phyloP scores from a whole-genome alignment of 2,888 invertebrate genomes.

The Chymomyza amoena region DNA sequence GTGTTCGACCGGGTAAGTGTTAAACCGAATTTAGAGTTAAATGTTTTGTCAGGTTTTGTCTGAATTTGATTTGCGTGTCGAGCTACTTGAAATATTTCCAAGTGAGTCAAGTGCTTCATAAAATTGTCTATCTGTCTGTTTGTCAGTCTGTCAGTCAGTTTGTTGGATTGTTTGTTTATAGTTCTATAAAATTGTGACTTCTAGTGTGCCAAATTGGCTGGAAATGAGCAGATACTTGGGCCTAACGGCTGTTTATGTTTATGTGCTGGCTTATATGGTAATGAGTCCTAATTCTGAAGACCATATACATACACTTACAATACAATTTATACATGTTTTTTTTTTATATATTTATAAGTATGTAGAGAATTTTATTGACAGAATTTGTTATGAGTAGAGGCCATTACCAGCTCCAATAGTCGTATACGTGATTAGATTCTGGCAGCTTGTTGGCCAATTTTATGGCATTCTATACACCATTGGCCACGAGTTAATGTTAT shows the following conservation, averaged over 20 bases:
- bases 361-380: conserved; percentile 43
- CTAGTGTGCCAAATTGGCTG: conserved; percentile 9
- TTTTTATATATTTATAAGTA: conserved; percentile 2
- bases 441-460: conserved; percentile 9
- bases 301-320: no score
- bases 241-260: conserved; percentile 36
- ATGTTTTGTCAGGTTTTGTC: background rate
- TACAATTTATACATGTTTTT: conserved; percentile 47
- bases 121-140: background rate
- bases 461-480: conserved; percentile 14
- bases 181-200: background rate
- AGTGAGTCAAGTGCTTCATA: conserved; percentile 57
- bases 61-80: background rate
- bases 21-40: background rate
- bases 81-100: conserved; percentile 29
- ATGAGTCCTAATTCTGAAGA: conserved; percentile 69
- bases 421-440: background rate
- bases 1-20: background rate
- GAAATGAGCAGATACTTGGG: conserved; percentile 8
- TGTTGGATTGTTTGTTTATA: background rate
- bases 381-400: background rate
- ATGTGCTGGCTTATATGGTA: conserved; percentile 58
- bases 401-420: background rate
- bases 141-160: background rate
- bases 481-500: background rate